Conservation (phyloP, 1,140 invertebrate genomes). For the Piezodorus guildinii region DNA sequence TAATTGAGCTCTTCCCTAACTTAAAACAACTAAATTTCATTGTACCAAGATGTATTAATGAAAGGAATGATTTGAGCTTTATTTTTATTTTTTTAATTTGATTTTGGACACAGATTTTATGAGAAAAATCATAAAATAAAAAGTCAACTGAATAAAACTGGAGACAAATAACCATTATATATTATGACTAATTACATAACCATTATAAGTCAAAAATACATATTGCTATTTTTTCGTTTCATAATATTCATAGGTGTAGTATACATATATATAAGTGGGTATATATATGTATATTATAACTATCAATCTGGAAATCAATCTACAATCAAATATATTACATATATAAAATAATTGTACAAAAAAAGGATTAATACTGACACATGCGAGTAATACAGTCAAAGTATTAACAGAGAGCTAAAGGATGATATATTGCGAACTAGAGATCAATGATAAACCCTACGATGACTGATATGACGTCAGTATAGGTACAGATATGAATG, state of each 20-base stretch:
- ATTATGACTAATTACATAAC: background rate
- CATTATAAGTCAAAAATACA: background rate
- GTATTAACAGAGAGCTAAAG: conserved; percentile 12
- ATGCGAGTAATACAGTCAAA: background rate
- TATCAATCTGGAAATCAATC: background rate
- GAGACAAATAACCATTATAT: conserved; percentile 3
- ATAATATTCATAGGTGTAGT: background rate
- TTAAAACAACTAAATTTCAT: background rate
- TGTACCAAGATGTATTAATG: background rate
- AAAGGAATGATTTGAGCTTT: conserved; percentile 10
- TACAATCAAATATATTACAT: background rate
- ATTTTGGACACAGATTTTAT: too few relatives aligned
- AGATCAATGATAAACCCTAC: conserved; percentile 8
- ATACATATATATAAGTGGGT: background rate
- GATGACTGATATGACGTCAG: background rate
- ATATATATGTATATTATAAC: background rate
- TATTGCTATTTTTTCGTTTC: background rate
- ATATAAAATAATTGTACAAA: background rate
- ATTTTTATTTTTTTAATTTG: too few relatives aligned
- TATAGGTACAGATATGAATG: background rate
- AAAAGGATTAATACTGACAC: conserved; percentile 3
- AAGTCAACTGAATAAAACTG: background rate
- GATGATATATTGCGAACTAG: background rate
- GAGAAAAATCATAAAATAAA: background rate
- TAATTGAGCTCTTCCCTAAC: conserved; percentile 10